Base-by-base conservation (phyloP, 2,888 invertebrate species). In the Caenorhabditis sulstoni region DNA sequence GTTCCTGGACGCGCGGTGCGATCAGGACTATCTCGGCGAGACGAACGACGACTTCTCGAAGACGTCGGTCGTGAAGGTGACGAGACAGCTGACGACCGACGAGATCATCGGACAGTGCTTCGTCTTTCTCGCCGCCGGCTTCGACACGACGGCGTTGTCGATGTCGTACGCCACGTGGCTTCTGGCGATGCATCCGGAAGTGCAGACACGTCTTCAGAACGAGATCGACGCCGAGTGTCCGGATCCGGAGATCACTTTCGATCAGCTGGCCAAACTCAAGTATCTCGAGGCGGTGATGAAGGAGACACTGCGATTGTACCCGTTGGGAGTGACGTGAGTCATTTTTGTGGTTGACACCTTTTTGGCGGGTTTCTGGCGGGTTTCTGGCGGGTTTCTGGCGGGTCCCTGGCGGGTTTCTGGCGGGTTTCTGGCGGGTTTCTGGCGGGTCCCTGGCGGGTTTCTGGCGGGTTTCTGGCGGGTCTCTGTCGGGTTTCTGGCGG, bases 61-160 rank as follows among this genome's bases (percentile, higher is more conserved):
- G 53, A 64, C 41, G 12, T 49, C 23, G 14, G 50, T 23, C 12
- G 20, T 41, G 86, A 64, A 86, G 66, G 66, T 85, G 16, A 55
- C 57, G 4, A 76, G 81, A 41, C 75, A 80, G 16, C 59, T 87
- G 22, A 84, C 83, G 3, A 35, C 67, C 0, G 83, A 86, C 52
- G 89, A 89, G 66, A 85, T 87, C 41, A 73, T 83, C 7, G 71
- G 76, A 8, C 83, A 87, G 41, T 87, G 87, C 44, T 71, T 86
- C 7, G 65, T 87, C 1, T 89, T 89, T 75, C 57, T 89, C 44
- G 41, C 87, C 12, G 89, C 89, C 37, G 92, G 92, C 0, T 92
- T 92, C 79, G 92, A 92, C 82, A 92, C 92, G 0, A 92, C 92
- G 0, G 91, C 92, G 9, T 91, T 91, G 2, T 89, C 91, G 3